Evolutionary conservation across 2,797 vertebrate species (phyloP).

Genomic region (Balearica regulorum): DNA sequence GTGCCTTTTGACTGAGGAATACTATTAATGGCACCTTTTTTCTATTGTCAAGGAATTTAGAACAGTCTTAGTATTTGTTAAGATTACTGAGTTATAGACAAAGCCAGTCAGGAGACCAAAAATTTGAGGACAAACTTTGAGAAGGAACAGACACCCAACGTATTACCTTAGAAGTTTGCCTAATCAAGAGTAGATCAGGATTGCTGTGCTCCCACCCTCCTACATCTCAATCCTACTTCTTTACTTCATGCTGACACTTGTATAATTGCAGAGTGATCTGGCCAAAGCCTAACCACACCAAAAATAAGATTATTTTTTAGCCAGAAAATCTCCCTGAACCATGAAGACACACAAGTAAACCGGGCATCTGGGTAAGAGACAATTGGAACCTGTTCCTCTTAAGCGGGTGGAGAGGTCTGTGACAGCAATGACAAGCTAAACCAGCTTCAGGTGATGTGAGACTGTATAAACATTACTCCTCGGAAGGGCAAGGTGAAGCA

Average conservation of each 20-base stretch:
- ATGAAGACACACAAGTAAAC: not conserved
- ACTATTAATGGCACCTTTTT: not conserved
- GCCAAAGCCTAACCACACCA: not conserved
- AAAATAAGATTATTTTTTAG: not conserved
- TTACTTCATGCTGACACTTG: not conserved
- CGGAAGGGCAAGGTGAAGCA: not conserved
- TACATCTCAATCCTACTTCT: not conserved
- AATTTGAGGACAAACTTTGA: not conserved
- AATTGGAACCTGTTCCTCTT: not conserved
- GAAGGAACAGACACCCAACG: not conserved
- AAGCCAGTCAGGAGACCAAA: not conserved
- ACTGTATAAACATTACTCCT: not conserved
- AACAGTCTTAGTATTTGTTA: not conserved
- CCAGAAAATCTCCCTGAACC: not conserved
- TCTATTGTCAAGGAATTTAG: not conserved
- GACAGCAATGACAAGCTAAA: not conserved
- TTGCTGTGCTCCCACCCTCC: not conserved
- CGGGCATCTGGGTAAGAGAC: not conserved
- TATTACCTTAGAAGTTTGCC: accelerated
- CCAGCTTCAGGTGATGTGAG: accelerated
- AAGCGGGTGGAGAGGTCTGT: accelerated
- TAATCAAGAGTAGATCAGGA: accelerated
- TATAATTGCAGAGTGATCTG: accelerated
- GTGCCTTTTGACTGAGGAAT: not conserved
- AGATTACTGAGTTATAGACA: not conserved